Base-by-base conservation (phyloP, 2,113 vertebrate genomes). In the Thunnus maccoyii region DNA sequence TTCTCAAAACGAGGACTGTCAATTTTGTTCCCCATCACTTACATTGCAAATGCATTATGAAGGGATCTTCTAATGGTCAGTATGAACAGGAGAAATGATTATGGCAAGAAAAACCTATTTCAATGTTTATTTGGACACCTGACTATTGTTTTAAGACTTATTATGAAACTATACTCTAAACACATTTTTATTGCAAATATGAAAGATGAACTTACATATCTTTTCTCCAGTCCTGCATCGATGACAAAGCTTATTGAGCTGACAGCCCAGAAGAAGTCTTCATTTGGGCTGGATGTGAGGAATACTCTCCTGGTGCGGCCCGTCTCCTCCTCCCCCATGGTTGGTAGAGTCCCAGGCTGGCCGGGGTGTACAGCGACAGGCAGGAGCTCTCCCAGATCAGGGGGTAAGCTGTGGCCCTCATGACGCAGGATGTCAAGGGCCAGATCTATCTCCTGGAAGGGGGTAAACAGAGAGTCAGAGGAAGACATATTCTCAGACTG, bases 251-350 rank as follows among this genome's bases (percentile, higher is more conserved):
- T 76, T 63, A 98, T 77, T 0, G 94, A 93, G 89, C 82, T 86
- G 61, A 93, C 88, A 5, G 91, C 86, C 91, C 96, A 96, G 89
- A 98, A 82, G 83, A 97, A 80, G 62, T 96, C 81, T 22, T 96
- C 97, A 1, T 96, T 97, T 0, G 90, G 93, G 88, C 96, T 96
- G 9, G 94, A 95, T 25, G 96, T 97, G 58, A 99, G 85, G 6
- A 97, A 94, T 4, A 98, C 96, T 86, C 92, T 94, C 57, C 97
- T 94, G 79, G 72, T 52, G 48, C 81, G 94, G 32, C 87, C 81
- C 0, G 82, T 80, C 0, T 92, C 94, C 27, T 93, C 94, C 3
- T 76, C 78, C 16, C 70, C 76, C 18, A 8, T 36, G 51, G 82
- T 3, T 66, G 90, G 70, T 76, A 76, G 1, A 86, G 25, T 81